These are phyloP conservation scores for Pararge aegeria DNA, from an alignment of 1,140 invertebrate genomes.

Conservation along the genomic window DNA sequence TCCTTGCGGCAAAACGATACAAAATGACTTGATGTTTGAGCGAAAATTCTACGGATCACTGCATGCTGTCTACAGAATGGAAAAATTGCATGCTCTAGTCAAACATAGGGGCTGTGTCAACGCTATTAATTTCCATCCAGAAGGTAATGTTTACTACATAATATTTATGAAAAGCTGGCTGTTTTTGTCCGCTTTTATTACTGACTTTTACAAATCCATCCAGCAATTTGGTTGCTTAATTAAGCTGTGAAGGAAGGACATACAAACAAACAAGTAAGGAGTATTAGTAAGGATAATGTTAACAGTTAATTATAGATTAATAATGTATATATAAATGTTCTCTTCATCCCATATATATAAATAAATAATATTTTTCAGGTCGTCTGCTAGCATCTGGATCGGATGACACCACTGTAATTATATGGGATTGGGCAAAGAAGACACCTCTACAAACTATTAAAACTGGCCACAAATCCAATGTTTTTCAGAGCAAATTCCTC, in stretches of 20 bases:
- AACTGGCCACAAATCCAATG: constrained; percentile 91
- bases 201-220: too few relatives aligned
- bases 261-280: too few relatives aligned
- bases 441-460: constrained; percentile 83
- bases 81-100: constrained; percentile 88
- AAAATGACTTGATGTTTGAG: constrained; percentile 82
- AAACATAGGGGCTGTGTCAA: constrained; percentile 95
- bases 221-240: too few relatives aligned
- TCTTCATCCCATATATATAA: too few relatives aligned
- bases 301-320: too few relatives aligned
- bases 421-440: constrained; percentile 95
- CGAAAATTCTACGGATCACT: constrained; percentile 90
- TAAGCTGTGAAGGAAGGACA: too few relatives aligned
- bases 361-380: constrained; percentile 77
- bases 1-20: constrained; percentile 70
- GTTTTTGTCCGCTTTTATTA: too few relatives aligned
- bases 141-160: constrained; percentile 65
- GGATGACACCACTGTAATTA: constrained; percentile 91
- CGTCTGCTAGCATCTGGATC: constrained; percentile 92
- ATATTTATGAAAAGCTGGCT: too few relatives aligned
- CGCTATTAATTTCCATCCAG: constrained; percentile 92
- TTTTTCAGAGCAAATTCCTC: constrained; percentile 91
- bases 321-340: too few relatives aligned
- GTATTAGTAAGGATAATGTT: too few relatives aligned
- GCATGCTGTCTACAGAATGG: constrained; percentile 89